Conservation (phyloP, 2,888 invertebrate genomes). For the Yponomeuta cagnagella region DNA sequence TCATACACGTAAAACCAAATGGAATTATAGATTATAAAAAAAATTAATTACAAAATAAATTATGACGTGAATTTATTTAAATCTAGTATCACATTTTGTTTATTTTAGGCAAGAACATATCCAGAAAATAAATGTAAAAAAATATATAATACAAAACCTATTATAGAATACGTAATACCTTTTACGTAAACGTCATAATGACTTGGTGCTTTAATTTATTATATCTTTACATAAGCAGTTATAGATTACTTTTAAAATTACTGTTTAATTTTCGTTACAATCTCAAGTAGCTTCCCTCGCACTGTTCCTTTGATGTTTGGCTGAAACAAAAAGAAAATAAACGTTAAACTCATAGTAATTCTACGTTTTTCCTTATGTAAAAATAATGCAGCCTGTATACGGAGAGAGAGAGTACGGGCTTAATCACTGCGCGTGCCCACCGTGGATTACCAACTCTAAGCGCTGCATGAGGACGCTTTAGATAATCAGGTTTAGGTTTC, state of each 20-base stretch:
- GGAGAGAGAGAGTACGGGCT: too few relatives aligned
- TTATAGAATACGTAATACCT: background rate
- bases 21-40: background rate
- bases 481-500: too few relatives aligned
- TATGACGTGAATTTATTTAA: slow-evolving; percentile 44
- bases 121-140: slow-evolving; percentile 1
- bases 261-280: background rate
- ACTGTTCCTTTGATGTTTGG: slow-evolving; percentile 68
- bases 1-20: background rate
- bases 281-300: slow-evolving; percentile 45
- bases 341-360: background rate
- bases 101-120: slow-evolving; percentile 16
- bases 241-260: too few relatives aligned
- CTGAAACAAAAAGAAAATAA: slow-evolving; percentile 51
- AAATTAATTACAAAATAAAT: slow-evolving; percentile 41
- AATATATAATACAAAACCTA: slow-evolving; percentile 2
- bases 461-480: too few relatives aligned
- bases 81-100: slow-evolving; percentile 66
- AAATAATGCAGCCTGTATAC: too few relatives aligned
- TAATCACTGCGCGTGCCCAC: too few relatives aligned
- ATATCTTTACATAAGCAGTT: too few relatives aligned
- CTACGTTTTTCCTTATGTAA: too few relatives aligned
- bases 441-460: too few relatives aligned
- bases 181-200: background rate
- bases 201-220: background rate